phyloP scores from a whole-genome alignment of 2,888 invertebrate species.

The Palloptera scutellata region DNA sequence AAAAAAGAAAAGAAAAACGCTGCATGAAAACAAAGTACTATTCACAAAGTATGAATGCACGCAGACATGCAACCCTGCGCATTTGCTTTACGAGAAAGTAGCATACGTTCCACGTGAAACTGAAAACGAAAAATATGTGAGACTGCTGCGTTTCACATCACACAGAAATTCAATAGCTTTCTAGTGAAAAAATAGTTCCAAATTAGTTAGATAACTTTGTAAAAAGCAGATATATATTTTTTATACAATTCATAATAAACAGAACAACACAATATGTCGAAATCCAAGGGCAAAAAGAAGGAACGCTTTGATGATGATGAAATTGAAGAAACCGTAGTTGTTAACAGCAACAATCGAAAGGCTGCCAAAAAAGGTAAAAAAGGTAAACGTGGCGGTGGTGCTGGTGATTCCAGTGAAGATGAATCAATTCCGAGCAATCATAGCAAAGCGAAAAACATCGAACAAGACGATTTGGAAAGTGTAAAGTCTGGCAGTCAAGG shows the following conservation, averaged over 20 bases:
- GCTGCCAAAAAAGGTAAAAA: slow-evolving; percentile 52
- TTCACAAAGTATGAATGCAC: too few species aligned
- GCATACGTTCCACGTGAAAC: slow-evolving; percentile 21
- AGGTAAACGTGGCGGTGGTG: slow-evolving; percentile 65
- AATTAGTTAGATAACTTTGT: neutral
- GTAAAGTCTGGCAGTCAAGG: slow-evolving; percentile 47
- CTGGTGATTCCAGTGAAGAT: slow-evolving; percentile 67
- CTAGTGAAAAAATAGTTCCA: neutral
- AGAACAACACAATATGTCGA: slow-evolving; percentile 40
- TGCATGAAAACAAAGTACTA: too few species aligned
- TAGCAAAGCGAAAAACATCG: slow-evolving; percentile 34
- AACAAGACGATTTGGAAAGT: slow-evolving; percentile 61
- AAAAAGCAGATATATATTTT: too few species aligned
- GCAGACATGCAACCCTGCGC: too few species aligned
- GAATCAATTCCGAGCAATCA: slow-evolving; percentile 52
- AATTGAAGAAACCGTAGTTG: slow-evolving; percentile 38
- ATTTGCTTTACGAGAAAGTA: too few species aligned
- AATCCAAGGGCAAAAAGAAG: slow-evolving; percentile 54
- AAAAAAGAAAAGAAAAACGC: too few species aligned
- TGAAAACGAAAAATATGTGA: slow-evolving; percentile 3
- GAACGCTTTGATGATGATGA: slow-evolving; percentile 55
- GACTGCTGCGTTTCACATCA: slow-evolving; percentile 7
- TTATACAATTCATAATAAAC: too few species aligned
- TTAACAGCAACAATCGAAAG: slow-evolving; percentile 42
- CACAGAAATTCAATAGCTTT: neutral